Base-by-base conservation (phyloP, 2,888 invertebrate genomes). In the Balanococcus diminutus region DNA sequence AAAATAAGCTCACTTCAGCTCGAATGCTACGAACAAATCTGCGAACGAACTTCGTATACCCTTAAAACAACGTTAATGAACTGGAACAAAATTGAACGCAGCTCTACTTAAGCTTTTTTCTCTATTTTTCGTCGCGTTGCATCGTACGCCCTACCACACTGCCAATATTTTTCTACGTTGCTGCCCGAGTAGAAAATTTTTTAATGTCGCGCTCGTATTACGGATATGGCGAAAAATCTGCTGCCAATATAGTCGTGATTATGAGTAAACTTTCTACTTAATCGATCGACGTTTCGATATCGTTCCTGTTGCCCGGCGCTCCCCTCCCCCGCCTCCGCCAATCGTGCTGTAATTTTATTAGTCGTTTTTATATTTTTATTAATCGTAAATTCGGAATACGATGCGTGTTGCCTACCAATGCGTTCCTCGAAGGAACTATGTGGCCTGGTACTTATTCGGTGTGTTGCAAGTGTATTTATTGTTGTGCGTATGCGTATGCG, bases 341-440 rank as follows among this genome's bases (percentile, higher is more conserved):
- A 61, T 67, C 28, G 28, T 28, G 25, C 28, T 28, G 16, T 67
- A 22, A 28, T 67, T 31, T 28, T 67, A 28, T 67, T 28, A 67
- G 9, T 67, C 28, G 28, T 36, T 61, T 51, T 82, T 83, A 31
- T 16, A 61, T 61, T 61, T n/a, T 79, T 32, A 22, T 81, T 36
- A 36, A 51, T n/a, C 61, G 56, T 56, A 83, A 56, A 56, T 83
- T 36, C 25, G 31, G 56, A 61, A 61, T 83, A 83, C 83, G 83
- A 83, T 83, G 83, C 56, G 83, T 61, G 31, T 51, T 61, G 83
- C 61, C 14, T 83, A 56, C 22, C 83, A 36, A 83, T 83, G 83
- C 22, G 83, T 83, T 83, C 61, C 83, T 32, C 31, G 36, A 16
- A 61, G 83, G 83, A 83, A 83, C 83, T 32, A 83, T 83, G 83